phyloP scores from a whole-genome alignment of 2,113 vertebrate species.

The Colinus virginianus region DNA sequence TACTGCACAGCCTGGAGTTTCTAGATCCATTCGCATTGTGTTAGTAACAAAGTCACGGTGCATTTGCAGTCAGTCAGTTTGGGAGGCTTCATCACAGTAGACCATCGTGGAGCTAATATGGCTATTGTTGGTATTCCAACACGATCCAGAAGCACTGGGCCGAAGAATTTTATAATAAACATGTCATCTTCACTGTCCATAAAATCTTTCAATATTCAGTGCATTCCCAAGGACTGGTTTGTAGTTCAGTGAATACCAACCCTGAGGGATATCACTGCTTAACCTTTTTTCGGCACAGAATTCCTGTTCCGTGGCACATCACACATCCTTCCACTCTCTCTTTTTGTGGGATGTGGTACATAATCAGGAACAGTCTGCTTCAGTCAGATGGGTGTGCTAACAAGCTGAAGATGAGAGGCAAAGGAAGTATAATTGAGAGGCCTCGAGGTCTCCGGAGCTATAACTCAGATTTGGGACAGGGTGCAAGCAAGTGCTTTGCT shows the following conservation, averaged over 20 bases:
- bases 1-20: not conserved
- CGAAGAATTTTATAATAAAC: constrained; percentile 5
- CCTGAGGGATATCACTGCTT: not conserved
- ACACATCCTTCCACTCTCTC: constrained; percentile 29
- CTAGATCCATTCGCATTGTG: not conserved
- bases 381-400: constrained; percentile 33
- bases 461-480: constrained; percentile 60
- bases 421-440: constrained; percentile 48
- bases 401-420: constrained; percentile 45
- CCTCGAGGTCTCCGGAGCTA: constrained; percentile 25
- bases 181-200: not conserved
- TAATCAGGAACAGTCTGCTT: not conserved
- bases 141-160: not conserved
- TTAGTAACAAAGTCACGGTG: not conserved
- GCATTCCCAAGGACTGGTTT: not conserved
- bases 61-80: not conserved
- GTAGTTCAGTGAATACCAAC: not conserved
- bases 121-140: not conserved
- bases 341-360: not conserved
- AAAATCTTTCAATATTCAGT: not conserved
- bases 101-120: not conserved
- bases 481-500: constrained; percentile 61
- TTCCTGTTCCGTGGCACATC: constrained; percentile 9
- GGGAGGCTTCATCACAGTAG: not conserved
- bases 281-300: not conserved